Base-by-base conservation (phyloP, 2,888 invertebrate genomes). In the Leptarthrus brevirostris region DNA sequence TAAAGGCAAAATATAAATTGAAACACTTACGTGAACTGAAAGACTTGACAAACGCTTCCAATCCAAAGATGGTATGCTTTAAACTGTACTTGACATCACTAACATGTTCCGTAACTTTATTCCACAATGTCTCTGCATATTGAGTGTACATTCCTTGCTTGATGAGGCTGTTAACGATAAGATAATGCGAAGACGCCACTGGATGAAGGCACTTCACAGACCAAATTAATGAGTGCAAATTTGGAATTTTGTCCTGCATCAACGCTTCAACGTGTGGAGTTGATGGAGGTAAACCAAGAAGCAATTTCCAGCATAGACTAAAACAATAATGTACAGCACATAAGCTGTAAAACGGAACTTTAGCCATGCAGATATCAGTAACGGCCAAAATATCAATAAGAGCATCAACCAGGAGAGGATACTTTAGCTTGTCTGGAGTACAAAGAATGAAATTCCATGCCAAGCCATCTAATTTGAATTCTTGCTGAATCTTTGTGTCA, bases 401-500 rank as follows among this genome's bases (percentile, higher is more conserved):
- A 0, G 96, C 94, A 81, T 96, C 94, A 76, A 97, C 89, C 5
- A 98, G 86, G 52, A 93, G 83, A 0, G 94, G 92, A 86, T 97
- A 97, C 80, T 95, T 93, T 69, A 97, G 86, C 85, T 94, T 94
- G 82, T 97, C 97, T 0, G 95, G 93, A 1, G 95, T 96, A 66
- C 96, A 96, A 76, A 97, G 87, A 74, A 97, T 92, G 82, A 97
- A 97, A 86, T 96, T 97, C 86, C 95, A 95, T 1, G 97, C 97
- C 72, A 95, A 84, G 2, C 94, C 94, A 86, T 98, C 97, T 74
- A 97, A 87, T 84, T 97, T 97, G 0, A 97, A 97, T 53, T 93
- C 92, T 80, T 96, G 96, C 85, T 92, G 88, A 78, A 80, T 75
- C 24, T 80, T 79, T 6, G 78, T 74, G 74, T 96, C 96, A 4